Base-by-base conservation (phyloP, 2,797 vertebrate genomes). In the Prunella strophiata region DNA sequence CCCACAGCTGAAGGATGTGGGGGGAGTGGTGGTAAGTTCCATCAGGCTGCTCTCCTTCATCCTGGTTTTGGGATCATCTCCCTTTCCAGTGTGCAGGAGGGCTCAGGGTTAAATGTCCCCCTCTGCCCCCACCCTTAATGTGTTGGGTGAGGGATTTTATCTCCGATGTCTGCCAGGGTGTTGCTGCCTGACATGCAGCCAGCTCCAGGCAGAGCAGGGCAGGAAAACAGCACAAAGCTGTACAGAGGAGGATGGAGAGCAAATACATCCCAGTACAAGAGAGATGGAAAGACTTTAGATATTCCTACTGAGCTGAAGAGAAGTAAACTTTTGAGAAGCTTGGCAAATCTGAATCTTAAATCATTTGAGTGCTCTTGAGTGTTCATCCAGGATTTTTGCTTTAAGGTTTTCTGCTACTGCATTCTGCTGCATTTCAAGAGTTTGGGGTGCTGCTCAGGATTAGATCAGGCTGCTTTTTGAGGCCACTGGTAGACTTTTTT, bases 271-370 rank as follows among this genome's bases (percentile, higher is more conserved):
- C 1, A 0, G 50, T 83, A 22, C 8, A n/a, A 62, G 61, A 71
- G 32, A 66, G 17, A 34, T 50, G 32, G 45, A 89, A 73, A 63
- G 19, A 29, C 30, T 82, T 90, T 77, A 67, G 47, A 7, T 84
- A 66, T 30, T 91, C 27, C 8, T 48, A 12, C 14, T 0, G 5
- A 70, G 32, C 3, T 2, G 1, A 54, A 0, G 1, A 72, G 79
- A 83, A 45, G 12, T 16, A 48, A 90, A 73, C 51, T 86, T 93
- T 62, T 63, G 59, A 71, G 63, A 85, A 86, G n/a, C 26, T 29
- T 82, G 40, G 67, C 23, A 79, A 83, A 63, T 65, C 20, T 43
- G 11, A 11, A 52, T 94, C 52, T 51, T 91, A 57, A 93, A 79
- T 92, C 2, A 38, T 91, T 89, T 76, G 22, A 13, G 21, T 79